Conservation (phyloP, 2,888 invertebrate species). For the Apotomis capreana region DNA sequence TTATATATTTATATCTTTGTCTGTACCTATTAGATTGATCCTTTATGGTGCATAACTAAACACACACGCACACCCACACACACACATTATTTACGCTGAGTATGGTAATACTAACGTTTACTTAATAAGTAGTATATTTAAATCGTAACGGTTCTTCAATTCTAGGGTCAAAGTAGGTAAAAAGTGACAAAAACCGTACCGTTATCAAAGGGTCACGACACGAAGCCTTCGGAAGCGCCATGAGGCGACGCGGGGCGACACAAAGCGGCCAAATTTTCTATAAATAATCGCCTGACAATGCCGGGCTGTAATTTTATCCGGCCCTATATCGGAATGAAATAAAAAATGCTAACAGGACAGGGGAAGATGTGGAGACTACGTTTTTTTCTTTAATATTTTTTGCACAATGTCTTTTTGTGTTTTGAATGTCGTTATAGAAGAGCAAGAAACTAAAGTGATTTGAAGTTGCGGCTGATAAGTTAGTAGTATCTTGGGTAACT, state of each 20-base stretch:
- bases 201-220: slow-evolving; percentile 61
- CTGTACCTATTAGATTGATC: no score
- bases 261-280: slow-evolving; percentile 81
- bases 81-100: no score
- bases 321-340: slow-evolving; percentile 78
- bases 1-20: no score
- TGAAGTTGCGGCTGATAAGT: no score
- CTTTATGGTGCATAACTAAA: no score
- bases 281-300: slow-evolving; percentile 81
- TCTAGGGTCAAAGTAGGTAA: slow-evolving; percentile 49
- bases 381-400: slow-evolving; percentile 38
- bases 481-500: no score
- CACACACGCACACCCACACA: no score
- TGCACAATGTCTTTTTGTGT: not conserved
- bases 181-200: slow-evolving; percentile 56
- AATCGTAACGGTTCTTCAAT: slow-evolving; percentile 58
- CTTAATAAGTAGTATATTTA: not conserved
- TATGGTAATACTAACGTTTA: no score
- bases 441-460: no score
- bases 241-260: slow-evolving; percentile 70
- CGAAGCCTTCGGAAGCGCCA: slow-evolving; percentile 65
- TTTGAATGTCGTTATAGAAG: not conserved
- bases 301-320: slow-evolving; percentile 78
- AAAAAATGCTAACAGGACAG: slow-evolving; percentile 67
- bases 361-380: slow-evolving; percentile 60